These are phyloP conservation scores for Tridacna gigas DNA, from an alignment of 2,888 invertebrate species.

Conservation along the genomic window DNA sequence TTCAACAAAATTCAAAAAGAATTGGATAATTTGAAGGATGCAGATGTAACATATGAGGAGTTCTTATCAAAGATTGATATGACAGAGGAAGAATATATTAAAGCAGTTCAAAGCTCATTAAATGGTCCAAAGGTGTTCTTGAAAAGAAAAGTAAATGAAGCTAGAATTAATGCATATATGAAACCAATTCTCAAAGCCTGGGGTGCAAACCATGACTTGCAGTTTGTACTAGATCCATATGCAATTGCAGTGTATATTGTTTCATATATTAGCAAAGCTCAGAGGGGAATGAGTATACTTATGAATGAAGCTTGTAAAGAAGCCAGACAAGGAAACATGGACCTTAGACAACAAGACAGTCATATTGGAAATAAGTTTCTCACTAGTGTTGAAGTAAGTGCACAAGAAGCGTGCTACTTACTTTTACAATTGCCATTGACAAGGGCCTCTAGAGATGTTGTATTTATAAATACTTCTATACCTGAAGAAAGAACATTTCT, in stretches of 20 bases:
- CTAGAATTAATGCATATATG: slow-evolving; percentile 61
- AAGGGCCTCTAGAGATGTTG: neutral
- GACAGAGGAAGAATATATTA: slow-evolving; percentile 8
- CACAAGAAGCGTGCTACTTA: slow-evolving; percentile 34
- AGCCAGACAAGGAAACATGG: slow-evolving; percentile 19
- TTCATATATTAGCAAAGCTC: slow-evolving; percentile 56
- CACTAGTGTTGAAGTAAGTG: slow-evolving; percentile 31
- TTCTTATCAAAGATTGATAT: neutral
- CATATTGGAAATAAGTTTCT: slow-evolving; percentile 37
- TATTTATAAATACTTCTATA: slow-evolving; percentile 32
- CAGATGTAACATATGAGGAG: neutral
- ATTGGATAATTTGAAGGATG: neutral
- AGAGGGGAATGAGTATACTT: slow-evolving; percentile 59
- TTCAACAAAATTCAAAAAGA: neutral
- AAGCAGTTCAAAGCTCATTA: slow-evolving; percentile 37
- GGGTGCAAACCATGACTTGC: slow-evolving; percentile 65
- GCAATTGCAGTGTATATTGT: slow-evolving; percentile 64
- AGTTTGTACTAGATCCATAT: slow-evolving; percentile 61
- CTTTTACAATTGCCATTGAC: slow-evolving; percentile 23
- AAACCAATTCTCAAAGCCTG: slow-evolving; percentile 47
- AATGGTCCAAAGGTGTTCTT: slow-evolving; percentile 54
- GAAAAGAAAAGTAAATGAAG: slow-evolving; percentile 44
- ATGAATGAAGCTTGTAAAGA: slow-evolving; percentile 28
- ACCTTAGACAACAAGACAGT: slow-evolving; percentile 27
- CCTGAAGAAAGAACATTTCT: slow-evolving; percentile 21